Evolutionary conservation across 2,797 vertebrate species (phyloP), one percentile per base, ranked within the genome.

Genomic region (Geotria australis): DNA sequence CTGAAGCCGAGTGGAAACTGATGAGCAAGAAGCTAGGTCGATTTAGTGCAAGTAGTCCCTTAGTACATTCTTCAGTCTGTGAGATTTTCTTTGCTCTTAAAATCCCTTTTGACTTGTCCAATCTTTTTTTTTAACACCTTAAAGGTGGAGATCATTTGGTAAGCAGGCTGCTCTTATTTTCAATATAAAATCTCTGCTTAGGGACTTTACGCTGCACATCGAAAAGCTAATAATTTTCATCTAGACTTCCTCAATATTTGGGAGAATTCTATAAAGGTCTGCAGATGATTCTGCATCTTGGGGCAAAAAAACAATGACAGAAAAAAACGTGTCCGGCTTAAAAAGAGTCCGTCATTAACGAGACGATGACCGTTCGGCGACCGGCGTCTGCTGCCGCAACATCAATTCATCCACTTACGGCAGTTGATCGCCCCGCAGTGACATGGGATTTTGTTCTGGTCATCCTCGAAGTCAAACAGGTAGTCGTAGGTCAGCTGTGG

Each of bases 381-480:
- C 24, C 24, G 38, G 24, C 24, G 4, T 38, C 24, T 38, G 24
- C 24, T 38, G 24, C 24, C 24, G 70, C 71, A 68, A 65, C 67
- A 74, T 75, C 72, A 95, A 76, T 96, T 95, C 71, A 98, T 85
- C 91, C 88, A 94, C 72, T 98, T 95, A 62, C 83, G 81, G 80
- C 91, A 98, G 75, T 88, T 88, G 13, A 83, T 76, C 59, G 84
- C 80, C 63, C 81, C 81, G 62, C 91, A 98, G 76, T 88, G 84
- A 71, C 91, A 98, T 48, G 83, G 77, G 56, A 85, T 83, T 77
- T 91, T 89, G 75, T 79, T 80, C 76, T 78, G 83, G 72, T 77
- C 79, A n/a, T 83, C 78, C 66, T 75, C 74, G 51, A 77, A 72
- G 71, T 85, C 85, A 58, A 96, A 91, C 75, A 88, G 89, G 59